Evolutionary conservation across 1,140 invertebrate genomes (phyloP).

Genomic region (Drosophila gunungcola): DNA sequence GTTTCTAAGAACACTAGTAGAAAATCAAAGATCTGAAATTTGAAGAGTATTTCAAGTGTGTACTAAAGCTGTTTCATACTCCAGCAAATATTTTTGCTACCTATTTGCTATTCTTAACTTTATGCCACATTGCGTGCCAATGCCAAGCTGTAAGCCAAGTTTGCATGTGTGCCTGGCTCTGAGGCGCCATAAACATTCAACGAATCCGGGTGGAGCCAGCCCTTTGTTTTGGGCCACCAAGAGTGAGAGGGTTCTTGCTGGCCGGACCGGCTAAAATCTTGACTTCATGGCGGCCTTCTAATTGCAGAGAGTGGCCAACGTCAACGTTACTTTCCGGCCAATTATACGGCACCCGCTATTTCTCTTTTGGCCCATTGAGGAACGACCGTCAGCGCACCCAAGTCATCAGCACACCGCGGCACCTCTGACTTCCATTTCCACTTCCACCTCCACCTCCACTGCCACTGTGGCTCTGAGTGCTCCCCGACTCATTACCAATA

Average conservation of each 20-base stretch:
- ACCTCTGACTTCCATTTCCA: constrained; percentile 1
- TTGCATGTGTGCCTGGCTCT: constrained; percentile 17
- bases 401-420: not conserved
- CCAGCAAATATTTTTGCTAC: constrained; percentile 33
- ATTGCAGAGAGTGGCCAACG: constrained; percentile 46
- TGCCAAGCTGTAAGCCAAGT: constrained; percentile 6
- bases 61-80: constrained; percentile 11
- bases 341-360: constrained; percentile 50
- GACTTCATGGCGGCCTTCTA: constrained; percentile 23
- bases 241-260: not conserved
- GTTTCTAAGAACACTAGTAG: too few species aligned
- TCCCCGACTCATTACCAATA: constrained; percentile 25
- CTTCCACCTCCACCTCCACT: not conserved
- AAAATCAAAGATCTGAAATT: not conserved
- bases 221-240: constrained; percentile 16
- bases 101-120: constrained; percentile 69
- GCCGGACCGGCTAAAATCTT: constrained; percentile 9
- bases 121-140: constrained; percentile 63
- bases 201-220: constrained; percentile 20
- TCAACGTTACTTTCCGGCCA: constrained; percentile 61
- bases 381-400: constrained; percentile 15
- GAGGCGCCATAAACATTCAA: constrained; percentile 52
- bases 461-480: not conserved
- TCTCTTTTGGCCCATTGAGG: constrained; percentile 26
- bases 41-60: constrained; percentile 26